Percentiles rank a stretch among this genome's conserved stretches.
Evolutionary conservation across 2,888 invertebrate species (phyloP).

Genomic region (Acronicta psi): DNA sequence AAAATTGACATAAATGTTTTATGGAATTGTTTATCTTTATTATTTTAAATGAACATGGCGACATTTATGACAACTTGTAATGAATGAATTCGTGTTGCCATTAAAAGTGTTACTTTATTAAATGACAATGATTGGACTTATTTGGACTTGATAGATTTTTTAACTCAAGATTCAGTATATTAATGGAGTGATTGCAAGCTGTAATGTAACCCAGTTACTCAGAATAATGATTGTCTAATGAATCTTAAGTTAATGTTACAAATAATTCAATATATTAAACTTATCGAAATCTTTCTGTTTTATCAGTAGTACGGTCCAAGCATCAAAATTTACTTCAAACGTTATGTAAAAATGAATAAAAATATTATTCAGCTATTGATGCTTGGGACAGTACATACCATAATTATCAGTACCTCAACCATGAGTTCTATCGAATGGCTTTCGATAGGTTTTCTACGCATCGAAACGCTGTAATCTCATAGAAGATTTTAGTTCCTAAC

Average conservation of each 20-base stretch:
- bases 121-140: slow-evolving; percentile 28
- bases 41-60: slow-evolving; percentile 33
- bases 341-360: background rate
- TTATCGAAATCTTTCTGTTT: slow-evolving; percentile 1
- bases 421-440: no score
- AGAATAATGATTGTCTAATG: slow-evolving; percentile 20
- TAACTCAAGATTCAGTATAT: slow-evolving; percentile 54
- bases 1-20: slow-evolving; percentile 50
- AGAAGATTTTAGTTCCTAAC: no score
- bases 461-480: no score
- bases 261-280: slow-evolving; percentile 6
- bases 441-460: no score
- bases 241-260: slow-evolving; percentile 51
- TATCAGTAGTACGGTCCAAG: slow-evolving; percentile 17
- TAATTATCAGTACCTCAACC: no score
- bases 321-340: slow-evolving; percentile 15
- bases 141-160: slow-evolving; percentile 21
- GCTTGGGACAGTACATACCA: slow-evolving; percentile 30
- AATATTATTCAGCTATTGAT: slow-evolving; percentile 8
- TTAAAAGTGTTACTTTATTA: slow-evolving; percentile 51
- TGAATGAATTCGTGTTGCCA: slow-evolving; percentile 53
- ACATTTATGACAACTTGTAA: slow-evolving; percentile 48
- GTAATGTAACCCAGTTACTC: slow-evolving; percentile 17
- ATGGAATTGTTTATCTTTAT: slow-evolving; percentile 25
- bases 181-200: slow-evolving; percentile 17